Evolutionary conservation across 2,797 vertebrate genomes (phyloP).

Genomic region (Parotocinclus haroldoi): DNA sequence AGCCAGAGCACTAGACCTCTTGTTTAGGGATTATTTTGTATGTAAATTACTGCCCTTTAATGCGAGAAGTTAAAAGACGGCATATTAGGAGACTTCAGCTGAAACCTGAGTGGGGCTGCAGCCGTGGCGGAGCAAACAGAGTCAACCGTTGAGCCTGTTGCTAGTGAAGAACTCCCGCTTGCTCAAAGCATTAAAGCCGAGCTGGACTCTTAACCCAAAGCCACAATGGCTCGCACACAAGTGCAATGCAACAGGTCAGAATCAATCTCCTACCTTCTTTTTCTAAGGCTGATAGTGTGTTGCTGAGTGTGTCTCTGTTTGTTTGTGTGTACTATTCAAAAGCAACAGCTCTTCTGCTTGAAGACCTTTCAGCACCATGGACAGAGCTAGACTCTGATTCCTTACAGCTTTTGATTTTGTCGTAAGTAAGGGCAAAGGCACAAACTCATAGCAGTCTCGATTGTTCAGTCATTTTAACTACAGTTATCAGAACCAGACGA

Average conservation of each 20-base stretch:
- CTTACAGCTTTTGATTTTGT: no score
- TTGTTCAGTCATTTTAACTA: no score
- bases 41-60: constrained; percentile 27
- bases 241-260: constrained; percentile 46
- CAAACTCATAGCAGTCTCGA: no score
- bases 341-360: constrained; percentile 10
- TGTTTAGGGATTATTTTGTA: constrained; percentile 13
- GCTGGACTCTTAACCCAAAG: constrained; percentile 34
- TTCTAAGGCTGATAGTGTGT: constrained; percentile 29
- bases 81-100: constrained; percentile 16
- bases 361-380: constrained; percentile 38
- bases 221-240: constrained; percentile 40
- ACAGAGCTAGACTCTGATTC: not conserved
- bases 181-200: constrained; percentile 41
- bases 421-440: no score
- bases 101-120: constrained; percentile 26
- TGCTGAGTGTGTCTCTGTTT: constrained; percentile 18
- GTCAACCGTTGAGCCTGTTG: constrained; percentile 28
- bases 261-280: constrained; percentile 49
- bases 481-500: no score
- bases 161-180: constrained; percentile 29
- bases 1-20: constrained; percentile 8
- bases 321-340: constrained; percentile 2
- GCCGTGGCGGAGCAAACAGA: constrained; percentile 36
- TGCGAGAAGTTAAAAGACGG: constrained; percentile 12